Evolutionary conservation across 2,113 vertebrate genomes (phyloP).

Genomic region (Nannospalax galili): DNA sequence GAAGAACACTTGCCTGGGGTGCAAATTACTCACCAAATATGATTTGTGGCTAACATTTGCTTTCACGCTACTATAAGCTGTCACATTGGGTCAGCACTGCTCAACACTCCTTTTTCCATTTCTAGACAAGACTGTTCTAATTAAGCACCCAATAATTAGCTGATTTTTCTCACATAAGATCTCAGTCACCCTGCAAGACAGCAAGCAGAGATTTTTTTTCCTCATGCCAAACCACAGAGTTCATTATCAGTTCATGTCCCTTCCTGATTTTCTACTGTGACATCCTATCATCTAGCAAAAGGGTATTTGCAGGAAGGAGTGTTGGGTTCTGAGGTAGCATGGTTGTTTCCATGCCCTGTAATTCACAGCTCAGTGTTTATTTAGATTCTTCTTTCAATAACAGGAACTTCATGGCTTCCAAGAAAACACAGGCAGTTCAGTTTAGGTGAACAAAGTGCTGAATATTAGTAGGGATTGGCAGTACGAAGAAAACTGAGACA

Average conservation of each 20-base stretch:
- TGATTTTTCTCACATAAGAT: slow-evolving; percentile 27
- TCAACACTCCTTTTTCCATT: background rate
- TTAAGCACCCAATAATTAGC: slow-evolving; percentile 32
- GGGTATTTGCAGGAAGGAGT: background rate
- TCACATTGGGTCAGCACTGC: background rate
- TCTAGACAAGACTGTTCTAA: background rate
- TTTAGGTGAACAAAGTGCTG: background rate
- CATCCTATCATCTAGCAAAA: background rate
- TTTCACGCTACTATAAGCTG: background rate
- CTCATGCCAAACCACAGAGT: background rate
- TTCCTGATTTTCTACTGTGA: background rate
- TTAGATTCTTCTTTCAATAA: background rate
- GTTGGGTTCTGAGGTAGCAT: background rate
- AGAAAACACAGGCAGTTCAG: background rate
- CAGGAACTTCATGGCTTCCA: background rate
- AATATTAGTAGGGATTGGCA: background rate
- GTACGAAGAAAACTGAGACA: background rate
- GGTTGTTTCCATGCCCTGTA: background rate
- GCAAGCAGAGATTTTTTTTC: slow-evolving; percentile 33
- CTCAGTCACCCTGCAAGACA: background rate
- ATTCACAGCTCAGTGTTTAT: background rate
- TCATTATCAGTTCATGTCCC: background rate
- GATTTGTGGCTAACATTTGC: background rate
- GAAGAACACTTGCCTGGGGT: background rate
- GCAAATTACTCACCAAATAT: background rate